Evolutionary conservation across 2,113 vertebrate species (phyloP), one percentile per base, ranked within the genome.

Genomic region (Ondatra zibethicus): DNA sequence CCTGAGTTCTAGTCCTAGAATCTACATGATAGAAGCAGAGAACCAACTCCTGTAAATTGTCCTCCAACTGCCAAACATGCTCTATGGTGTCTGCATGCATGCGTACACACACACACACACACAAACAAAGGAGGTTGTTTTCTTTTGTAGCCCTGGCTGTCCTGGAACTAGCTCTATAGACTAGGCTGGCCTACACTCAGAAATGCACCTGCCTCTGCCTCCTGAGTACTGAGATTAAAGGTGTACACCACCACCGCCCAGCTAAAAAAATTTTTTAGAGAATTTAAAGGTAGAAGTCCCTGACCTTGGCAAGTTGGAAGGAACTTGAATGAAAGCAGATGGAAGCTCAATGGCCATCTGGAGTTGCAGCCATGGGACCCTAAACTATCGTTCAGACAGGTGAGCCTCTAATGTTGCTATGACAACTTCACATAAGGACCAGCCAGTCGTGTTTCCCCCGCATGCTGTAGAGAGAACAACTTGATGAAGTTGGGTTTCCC

Each of bases 101-200:
- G 7, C 7, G n/a, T 3, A 11, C 3, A 10, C 16, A 25, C 23
- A 5, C 3, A 42, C 10, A 42, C 36, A 25, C 4, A 42, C 36
- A 75, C 4, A 47, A 25, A 47, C 12, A 45, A 27, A 77, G 8
- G 39, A 11, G 42, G 29, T 63, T 61, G 3, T 42, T 58, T 81
- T 72, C 70, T 70, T n/a, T n/a, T 72, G 36, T 72, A 72, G 17
- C 70, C 36, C 36, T 39, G 70, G 17, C 70, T 73, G n/a, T 73
- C n/a, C 19, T 72, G 70, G 33, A 68, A n/a, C 36, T 72, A n/a
- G 70, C 70, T 8, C 0, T 72, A 7, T 72, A n/a, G 70, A 19
- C 36, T 19, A 72, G 31, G 17, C 36, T n/a, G 36, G 70, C 36
- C 36, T 72, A 5, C n/a, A 72, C 70, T 72, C n/a, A 72, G 70